Evolutionary conservation across 2,113 vertebrate species (phyloP).

Genomic region (Podocnemis expansa): DNA sequence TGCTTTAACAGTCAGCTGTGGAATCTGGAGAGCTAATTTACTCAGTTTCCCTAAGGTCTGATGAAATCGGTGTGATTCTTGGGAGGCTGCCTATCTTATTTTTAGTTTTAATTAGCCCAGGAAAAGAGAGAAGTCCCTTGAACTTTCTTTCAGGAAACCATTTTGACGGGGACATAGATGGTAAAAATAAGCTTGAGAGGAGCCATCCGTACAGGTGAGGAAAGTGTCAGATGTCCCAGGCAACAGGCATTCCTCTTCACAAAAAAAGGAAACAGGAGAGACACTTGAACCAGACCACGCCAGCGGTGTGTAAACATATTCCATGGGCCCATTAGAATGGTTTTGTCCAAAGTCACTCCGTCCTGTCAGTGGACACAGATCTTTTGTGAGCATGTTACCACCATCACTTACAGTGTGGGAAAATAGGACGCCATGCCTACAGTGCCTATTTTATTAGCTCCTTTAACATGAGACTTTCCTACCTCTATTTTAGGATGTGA

Average conservation of each 20-base stretch:
- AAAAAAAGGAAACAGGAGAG: neutral
- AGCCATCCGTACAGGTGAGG: neutral
- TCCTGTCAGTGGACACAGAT: neutral
- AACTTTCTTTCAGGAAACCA: neutral
- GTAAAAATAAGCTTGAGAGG: neutral
- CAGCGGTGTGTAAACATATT: neutral
- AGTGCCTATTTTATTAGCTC: neutral
- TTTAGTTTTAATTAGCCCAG: conserved; percentile 11
- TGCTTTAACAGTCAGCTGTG: fast-evolving
- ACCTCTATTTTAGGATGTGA: neutral
- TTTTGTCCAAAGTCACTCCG: neutral
- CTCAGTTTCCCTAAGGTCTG: neutral
- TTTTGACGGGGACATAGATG: fast-evolving
- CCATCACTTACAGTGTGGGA: neutral
- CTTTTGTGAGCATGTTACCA: neutral
- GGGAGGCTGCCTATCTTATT: neutral
- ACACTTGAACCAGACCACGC: neutral
- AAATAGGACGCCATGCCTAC: neutral
- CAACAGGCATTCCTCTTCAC: neutral
- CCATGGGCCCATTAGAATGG: neutral
- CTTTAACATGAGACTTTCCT: neutral
- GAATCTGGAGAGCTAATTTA: fast-evolving
- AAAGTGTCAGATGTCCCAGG: neutral
- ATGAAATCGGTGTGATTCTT: neutral
- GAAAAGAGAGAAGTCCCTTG: neutral